A percentile compares a stretch with the other conserved stretches of the same genome.
phyloP scores from a whole-genome alignment of 2,888 invertebrate genomes.

The Caenorhabditis imperialis region DNA sequence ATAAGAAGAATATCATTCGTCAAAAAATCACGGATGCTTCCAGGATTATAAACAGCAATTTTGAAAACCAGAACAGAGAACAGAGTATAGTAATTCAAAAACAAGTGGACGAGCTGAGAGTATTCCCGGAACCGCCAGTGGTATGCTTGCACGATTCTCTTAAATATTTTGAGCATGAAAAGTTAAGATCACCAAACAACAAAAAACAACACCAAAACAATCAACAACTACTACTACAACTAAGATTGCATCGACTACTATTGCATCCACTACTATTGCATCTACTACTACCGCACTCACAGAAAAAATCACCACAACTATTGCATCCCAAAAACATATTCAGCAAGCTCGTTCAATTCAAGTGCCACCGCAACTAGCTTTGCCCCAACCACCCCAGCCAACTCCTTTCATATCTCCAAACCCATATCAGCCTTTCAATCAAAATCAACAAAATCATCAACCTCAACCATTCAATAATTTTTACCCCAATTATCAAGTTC shows the following conservation, averaged over 20 bases:
- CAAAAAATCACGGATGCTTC: conserved; percentile 56
- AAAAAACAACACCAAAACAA: background rate
- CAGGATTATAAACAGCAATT: conserved; percentile 34
- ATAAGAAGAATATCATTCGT: conserved; percentile 52
- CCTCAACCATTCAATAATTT: conserved; percentile 21
- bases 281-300: background rate
- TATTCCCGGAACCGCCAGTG: conserved; percentile 24
- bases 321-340: conserved; percentile 13
- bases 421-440: conserved; percentile 8
- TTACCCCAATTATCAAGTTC: conserved; percentile 11
- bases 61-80: conserved; percentile 39
- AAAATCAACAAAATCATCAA: conserved; percentile 5
- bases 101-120: conserved; percentile 38
- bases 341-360: conserved; percentile 37
- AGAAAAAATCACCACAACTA: background rate
- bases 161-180: no score
- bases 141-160: no score
- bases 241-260: conserved; percentile 10
- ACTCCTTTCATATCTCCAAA: conserved; percentile 3
- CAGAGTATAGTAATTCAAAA: conserved; percentile 24
- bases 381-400: background rate
- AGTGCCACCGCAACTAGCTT: background rate
- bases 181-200: background rate
- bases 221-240: conserved; percentile 9
- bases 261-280: background rate